phyloP scores from a whole-genome alignment of 2,888 invertebrate species.

The Agrochola lota region DNA sequence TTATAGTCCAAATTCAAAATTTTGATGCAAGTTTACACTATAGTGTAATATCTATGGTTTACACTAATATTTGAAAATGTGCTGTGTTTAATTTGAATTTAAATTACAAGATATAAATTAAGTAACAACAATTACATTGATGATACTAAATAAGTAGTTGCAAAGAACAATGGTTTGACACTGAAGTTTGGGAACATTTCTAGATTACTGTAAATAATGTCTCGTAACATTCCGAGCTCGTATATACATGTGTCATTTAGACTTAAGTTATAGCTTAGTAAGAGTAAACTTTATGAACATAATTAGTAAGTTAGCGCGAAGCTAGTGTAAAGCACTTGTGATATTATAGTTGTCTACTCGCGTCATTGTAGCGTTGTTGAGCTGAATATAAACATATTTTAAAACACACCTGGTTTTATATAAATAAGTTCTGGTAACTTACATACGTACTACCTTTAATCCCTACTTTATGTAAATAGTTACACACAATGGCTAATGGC shows the following conservation, averaged over 20 bases:
- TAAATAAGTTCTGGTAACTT: too few species aligned
- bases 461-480: too few species aligned
- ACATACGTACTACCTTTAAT: too few species aligned
- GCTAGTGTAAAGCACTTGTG: slow-evolving; percentile 59
- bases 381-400: slow-evolving; percentile 59
- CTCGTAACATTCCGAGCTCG: slow-evolving; percentile 5
- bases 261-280: slow-evolving; percentile 39
- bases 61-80: slow-evolving; percentile 20
- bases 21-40: slow-evolving; percentile 10
- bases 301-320: slow-evolving; percentile 45
- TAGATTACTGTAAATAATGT: slow-evolving; percentile 4
- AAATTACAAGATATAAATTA: slow-evolving; percentile 4
- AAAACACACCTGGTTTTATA: slow-evolving; percentile 40
- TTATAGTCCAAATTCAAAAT: neutral
- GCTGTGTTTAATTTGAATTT: slow-evolving; percentile 41
- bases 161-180: slow-evolving; percentile 17
- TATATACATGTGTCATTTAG: slow-evolving; percentile 33
- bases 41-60: neutral
- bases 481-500: too few species aligned
- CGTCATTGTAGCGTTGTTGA: slow-evolving; percentile 50
- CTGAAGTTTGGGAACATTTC: slow-evolving; percentile 10
- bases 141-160: neutral
- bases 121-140: neutral
- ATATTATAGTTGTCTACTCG: slow-evolving; percentile 58
- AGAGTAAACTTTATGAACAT: slow-evolving; percentile 56